These are phyloP conservation scores for Cottoperca gobio DNA, from an alignment of 2,797 vertebrate genomes.

Conservation along the genomic window DNA sequence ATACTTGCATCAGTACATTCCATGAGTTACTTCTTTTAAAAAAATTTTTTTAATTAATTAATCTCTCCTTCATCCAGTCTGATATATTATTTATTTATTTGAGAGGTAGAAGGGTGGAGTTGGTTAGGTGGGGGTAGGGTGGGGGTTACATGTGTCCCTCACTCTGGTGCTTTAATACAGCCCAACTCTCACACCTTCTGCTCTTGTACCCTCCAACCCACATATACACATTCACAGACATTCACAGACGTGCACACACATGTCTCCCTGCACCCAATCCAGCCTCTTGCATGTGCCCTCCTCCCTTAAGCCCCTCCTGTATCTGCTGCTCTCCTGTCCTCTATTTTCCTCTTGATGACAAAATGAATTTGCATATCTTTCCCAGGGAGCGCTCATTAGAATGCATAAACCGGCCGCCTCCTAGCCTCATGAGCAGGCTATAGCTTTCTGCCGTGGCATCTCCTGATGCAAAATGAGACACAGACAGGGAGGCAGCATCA, in stretches of 20 bases:
- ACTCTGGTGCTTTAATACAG: constrained; percentile 49
- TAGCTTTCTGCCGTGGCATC: constrained; percentile 75
- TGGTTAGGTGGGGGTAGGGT: constrained; percentile 37
- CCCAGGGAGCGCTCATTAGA: constrained; percentile 80
- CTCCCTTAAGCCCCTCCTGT: constrained; percentile 75
- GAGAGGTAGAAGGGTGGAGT: constrained; percentile 14
- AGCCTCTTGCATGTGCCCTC: constrained; percentile 69
- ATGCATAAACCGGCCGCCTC: constrained; percentile 79
- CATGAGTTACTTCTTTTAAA: background rate
- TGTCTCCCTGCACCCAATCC: constrained; percentile 66
- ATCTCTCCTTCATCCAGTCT: background rate
- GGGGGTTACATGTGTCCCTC: constrained; percentile 56
- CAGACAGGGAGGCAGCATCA: constrained; percentile 70
- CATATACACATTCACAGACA: too few species aligned
- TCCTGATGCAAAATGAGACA: constrained; percentile 76
- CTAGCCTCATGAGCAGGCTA: constrained; percentile 69
- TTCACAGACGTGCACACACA: constrained; percentile 41
- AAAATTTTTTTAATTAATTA: too few species aligned
- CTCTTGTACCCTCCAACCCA: constrained; percentile 26
- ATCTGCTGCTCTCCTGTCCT: constrained; percentile 81
- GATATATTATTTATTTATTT: constrained; percentile 4
- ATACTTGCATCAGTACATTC: background rate
- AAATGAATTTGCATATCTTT: constrained; percentile 85
- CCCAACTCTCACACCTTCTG: constrained; percentile 43
- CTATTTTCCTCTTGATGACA: constrained; percentile 82